These are phyloP conservation scores for Aegotheles bennettii DNA, from an alignment of 2,113 vertebrate species.

Conservation along the genomic window DNA sequence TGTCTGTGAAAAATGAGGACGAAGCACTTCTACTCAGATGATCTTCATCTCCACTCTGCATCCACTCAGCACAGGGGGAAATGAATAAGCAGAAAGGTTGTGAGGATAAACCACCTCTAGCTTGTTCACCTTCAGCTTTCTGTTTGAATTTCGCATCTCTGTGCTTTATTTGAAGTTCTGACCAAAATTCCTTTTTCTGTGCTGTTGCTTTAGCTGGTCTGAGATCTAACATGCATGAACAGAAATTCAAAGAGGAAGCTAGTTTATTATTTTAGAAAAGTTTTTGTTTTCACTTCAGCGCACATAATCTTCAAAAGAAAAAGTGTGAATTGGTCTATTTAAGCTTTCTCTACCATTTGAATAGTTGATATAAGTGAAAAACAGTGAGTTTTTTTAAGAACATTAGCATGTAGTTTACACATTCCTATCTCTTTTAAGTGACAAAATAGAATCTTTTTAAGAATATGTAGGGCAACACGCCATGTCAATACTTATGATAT, in stretches of 20 bases:
- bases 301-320: not conserved
- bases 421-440: not conserved
- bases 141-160: conserved; percentile 2
- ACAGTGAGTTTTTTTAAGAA: not conserved
- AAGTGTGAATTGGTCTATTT: not conserved
- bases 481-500: not conserved
- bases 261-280: not conserved
- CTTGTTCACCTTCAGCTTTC: not conserved
- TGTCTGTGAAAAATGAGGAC: not conserved
- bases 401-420: not conserved
- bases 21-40: not conserved
- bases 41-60: not conserved
- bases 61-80: not conserved
- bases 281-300: not conserved
- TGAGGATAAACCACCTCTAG: not conserved
- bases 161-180: not conserved
- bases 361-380: not conserved
- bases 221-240: not conserved
- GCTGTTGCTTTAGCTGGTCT: not conserved
- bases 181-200: not conserved
- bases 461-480: not conserved
- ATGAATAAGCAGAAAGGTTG: not conserved
- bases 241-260: not conserved
- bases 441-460: not conserved
- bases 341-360: not conserved